Evolutionary conservation across 2,888 invertebrate genomes (phyloP).

Genomic region (Chymomyza caudatula): DNA sequence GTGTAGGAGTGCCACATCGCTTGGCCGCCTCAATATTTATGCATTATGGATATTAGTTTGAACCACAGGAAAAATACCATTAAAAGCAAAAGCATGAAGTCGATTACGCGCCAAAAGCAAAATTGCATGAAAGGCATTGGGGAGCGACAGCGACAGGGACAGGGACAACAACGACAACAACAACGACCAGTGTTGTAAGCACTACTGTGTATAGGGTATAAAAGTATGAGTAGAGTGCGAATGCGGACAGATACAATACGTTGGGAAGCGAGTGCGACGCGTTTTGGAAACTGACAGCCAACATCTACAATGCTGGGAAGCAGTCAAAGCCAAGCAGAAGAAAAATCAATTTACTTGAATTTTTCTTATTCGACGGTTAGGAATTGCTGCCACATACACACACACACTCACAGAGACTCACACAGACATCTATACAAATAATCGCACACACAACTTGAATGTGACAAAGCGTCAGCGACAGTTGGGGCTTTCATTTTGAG

Average conservation of each 20-base stretch:
- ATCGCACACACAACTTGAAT: conserved; percentile 38
- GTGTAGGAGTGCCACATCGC: conserved; percentile 51
- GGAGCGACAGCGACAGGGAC: neutral
- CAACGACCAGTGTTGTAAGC: neutral
- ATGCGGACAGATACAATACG: conserved; percentile 41
- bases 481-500: conserved; percentile 5
- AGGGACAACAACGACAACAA: neutral
- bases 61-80: conserved; percentile 74
- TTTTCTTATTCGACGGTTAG: conserved; percentile 52
- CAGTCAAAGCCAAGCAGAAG: conserved; percentile 32
- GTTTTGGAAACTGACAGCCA: conserved; percentile 59
- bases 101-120: conserved; percentile 72
- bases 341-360: conserved; percentile 73
- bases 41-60: conserved; percentile 74
- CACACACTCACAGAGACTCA: conserved; percentile 12
- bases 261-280: conserved; percentile 34
- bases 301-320: conserved; percentile 9
- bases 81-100: conserved; percentile 72
- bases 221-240: conserved; percentile 15
- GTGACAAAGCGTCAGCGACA: conserved; percentile 54
- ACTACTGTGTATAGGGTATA: neutral
- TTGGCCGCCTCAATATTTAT: conserved; percentile 59
- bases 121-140: conserved; percentile 42
- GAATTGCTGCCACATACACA: conserved; percentile 40
- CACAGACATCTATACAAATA: conserved; percentile 6